A percentile compares a stretch with the other conserved stretches of the same genome.
phyloP scores from a whole-genome alignment of 1,140 invertebrate genomes.

The Drosophila lini region DNA sequence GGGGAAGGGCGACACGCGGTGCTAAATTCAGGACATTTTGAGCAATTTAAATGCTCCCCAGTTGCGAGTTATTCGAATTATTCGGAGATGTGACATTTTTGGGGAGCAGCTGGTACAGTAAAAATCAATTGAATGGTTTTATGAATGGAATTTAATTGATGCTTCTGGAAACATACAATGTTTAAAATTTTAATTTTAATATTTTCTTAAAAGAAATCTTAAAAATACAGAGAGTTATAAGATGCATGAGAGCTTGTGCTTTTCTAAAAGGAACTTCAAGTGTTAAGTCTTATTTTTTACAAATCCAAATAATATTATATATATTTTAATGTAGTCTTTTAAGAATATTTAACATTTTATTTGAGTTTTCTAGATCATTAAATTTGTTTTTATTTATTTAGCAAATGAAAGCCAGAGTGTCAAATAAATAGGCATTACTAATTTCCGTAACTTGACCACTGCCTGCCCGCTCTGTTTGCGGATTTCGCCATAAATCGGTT shows the following conservation, averaged over 20 bases:
- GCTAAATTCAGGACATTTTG: slow-evolving; percentile 13
- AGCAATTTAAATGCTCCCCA: slow-evolving; percentile 14
- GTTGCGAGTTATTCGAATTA: background rate
- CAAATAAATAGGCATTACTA: slow-evolving; percentile 4
- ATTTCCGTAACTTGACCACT: background rate
- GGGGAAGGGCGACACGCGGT: background rate
- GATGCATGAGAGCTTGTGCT: too few species aligned
- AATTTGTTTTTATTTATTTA: too few species aligned
- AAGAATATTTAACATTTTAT: too few species aligned
- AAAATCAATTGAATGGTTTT: background rate
- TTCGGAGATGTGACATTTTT: slow-evolving; percentile 6
- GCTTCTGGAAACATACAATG: background rate
- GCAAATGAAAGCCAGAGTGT: background rate
- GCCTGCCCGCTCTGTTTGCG: slow-evolving; percentile 4
- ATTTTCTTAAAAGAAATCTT: background rate
- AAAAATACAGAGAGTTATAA: background rate
- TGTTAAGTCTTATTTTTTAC: too few species aligned
- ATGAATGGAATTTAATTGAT: too few species aligned
- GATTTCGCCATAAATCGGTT: slow-evolving; percentile 30
- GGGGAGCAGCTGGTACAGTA: background rate
- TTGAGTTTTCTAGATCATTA: background rate
- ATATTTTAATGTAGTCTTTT: too few species aligned
- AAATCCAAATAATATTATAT: too few species aligned
- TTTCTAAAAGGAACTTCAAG: too few species aligned
- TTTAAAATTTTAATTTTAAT: background rate